Evolutionary conservation across 2,797 vertebrate genomes (phyloP).

Genomic region (Myotis myotis): DNA sequence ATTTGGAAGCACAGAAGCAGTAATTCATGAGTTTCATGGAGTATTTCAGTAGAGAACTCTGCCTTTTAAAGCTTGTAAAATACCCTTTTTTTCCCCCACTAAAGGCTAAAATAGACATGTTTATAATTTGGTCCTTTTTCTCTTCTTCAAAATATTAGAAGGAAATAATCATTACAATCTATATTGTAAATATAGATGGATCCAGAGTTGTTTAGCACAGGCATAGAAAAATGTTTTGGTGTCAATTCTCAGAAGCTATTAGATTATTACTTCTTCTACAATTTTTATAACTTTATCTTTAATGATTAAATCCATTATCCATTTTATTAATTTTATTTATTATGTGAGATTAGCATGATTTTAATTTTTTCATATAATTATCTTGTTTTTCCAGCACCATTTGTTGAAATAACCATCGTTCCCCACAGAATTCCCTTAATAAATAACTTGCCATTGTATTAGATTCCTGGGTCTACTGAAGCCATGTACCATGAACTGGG

Average conservation of each 20-base stretch:
- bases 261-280: not conserved
- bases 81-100: not conserved
- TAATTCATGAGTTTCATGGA: not conserved
- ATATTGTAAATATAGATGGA: not conserved
- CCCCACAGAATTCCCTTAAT: not conserved
- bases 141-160: not conserved
- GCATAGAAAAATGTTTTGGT: not conserved
- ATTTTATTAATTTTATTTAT: not conserved
- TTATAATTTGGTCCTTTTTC: not conserved
- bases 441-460: not conserved
- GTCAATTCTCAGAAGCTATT: not conserved
- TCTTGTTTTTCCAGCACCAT: not conserved
- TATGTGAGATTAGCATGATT: not conserved
- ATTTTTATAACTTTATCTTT: not conserved
- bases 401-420: not conserved
- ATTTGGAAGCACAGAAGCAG: not conserved
- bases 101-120: not conserved
- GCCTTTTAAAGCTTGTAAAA: constrained; percentile 8
- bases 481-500: not conserved
- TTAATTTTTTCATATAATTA: not conserved
- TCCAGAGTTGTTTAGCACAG: not conserved
- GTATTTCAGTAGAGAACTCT: not conserved
- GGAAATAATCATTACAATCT: not conserved
- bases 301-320: not conserved
- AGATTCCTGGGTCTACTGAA: not conserved